Conservation (phyloP, 2,888 invertebrate species). For the Sinelater perroti region DNA sequence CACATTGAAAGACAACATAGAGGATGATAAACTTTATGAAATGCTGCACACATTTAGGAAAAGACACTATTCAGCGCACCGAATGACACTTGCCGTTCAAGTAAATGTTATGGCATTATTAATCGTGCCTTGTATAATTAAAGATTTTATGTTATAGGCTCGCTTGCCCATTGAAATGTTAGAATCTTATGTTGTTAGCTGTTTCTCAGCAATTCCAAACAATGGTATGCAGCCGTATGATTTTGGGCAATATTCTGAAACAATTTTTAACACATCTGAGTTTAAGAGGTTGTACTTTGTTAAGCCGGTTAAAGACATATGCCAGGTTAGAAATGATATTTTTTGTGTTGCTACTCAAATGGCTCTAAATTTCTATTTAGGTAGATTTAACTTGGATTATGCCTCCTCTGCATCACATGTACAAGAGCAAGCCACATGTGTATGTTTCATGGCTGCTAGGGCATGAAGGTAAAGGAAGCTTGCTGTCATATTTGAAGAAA, state of each 20-base stretch:
- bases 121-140: no score
- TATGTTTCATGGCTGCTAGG: constrained; percentile 83
- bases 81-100: constrained; percentile 88
- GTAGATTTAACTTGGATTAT: constrained; percentile 72
- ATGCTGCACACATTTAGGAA: constrained; percentile 78
- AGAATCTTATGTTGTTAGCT: constrained; percentile 70
- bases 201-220: constrained; percentile 75
- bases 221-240: constrained; percentile 72
- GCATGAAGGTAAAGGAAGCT: constrained; percentile 85
- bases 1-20: constrained; percentile 73
- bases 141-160: constrained; percentile 52
- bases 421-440: constrained; percentile 78
- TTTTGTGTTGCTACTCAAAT: no score
- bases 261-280: constrained; percentile 68
- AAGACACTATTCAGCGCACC: constrained; percentile 84
- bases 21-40: constrained; percentile 73
- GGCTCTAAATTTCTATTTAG: constrained; percentile 47
- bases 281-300: constrained; percentile 78
- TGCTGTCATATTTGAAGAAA: constrained; percentile 79
- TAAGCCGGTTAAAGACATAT: constrained; percentile 77
- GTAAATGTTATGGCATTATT: constrained; percentile 56
- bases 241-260: constrained; percentile 64
- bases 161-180: constrained; percentile 71
- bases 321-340: constrained; percentile 64
- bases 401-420: constrained; percentile 70